phyloP scores from a whole-genome alignment of 2,797 vertebrate species.

The Oryzias dopingdopingensis region DNA sequence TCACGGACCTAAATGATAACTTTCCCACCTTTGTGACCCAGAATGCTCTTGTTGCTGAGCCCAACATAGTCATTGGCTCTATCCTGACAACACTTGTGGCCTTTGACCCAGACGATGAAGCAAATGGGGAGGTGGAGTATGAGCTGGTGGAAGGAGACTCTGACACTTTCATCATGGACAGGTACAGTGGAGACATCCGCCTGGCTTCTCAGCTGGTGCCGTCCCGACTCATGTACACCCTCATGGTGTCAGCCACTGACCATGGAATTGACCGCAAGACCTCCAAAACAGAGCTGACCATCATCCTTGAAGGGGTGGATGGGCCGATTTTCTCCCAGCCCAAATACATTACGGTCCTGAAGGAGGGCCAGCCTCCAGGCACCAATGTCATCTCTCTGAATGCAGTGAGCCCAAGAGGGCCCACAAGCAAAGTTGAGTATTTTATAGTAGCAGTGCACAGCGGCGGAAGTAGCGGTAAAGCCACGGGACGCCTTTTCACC shows the following conservation, averaged over 20 bases:
- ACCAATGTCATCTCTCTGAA: conserved; percentile 94
- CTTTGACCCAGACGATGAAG: conserved; percentile 92
- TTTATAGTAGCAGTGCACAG: conserved; percentile 93
- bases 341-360: conserved; percentile 94
- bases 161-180: conserved; percentile 93
- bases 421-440: conserved; percentile 88
- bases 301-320: conserved; percentile 89
- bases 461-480: conserved; percentile 84
- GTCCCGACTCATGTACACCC: conserved; percentile 88
- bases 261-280: conserved; percentile 87
- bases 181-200: conserved; percentile 92
- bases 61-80: conserved; percentile 88
- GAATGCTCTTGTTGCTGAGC: conserved; percentile 91
- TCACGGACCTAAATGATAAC: conserved; percentile 95
- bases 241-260: conserved; percentile 91
- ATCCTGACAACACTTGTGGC: conserved; percentile 91
- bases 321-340: conserved; percentile 95
- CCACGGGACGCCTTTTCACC: conserved; percentile 91
- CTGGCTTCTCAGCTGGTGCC: conserved; percentile 88
- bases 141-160: conserved; percentile 91
- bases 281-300: conserved; percentile 88
- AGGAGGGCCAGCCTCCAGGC: conserved; percentile 93
- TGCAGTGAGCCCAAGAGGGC: conserved; percentile 86
- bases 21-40: conserved; percentile 89
- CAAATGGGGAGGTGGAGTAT: conserved; percentile 95